phyloP scores from a whole-genome alignment of 1,140 invertebrate genomes.

The Euura saliciscinereae region DNA sequence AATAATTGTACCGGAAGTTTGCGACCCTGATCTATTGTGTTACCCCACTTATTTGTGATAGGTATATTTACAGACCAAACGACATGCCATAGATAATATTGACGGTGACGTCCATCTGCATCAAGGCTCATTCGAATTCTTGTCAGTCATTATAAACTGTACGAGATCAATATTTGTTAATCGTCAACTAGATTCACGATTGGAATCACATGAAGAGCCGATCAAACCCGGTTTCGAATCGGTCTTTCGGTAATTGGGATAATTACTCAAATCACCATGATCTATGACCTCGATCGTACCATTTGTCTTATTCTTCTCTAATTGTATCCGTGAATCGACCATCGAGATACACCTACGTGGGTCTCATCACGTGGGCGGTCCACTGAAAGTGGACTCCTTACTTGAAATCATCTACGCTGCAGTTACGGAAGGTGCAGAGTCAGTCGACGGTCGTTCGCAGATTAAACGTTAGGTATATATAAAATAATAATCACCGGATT shows the following conservation, averaged over 20 bases:
- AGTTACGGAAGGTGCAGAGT: background rate
- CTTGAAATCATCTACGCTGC: background rate
- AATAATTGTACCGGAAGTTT: background rate
- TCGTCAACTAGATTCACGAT: no score
- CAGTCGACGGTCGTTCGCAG: background rate
- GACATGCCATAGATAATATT: background rate
- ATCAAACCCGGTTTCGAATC: no score
- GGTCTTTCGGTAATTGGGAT: background rate
- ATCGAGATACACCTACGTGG: no score
- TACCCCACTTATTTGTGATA: background rate
- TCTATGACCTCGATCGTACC: background rate
- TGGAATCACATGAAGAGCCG: no score
- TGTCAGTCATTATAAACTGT: no score
- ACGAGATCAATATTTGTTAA: no score
- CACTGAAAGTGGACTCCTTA: background rate
- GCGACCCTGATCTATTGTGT: conserved; percentile 5
- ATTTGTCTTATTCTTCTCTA: background rate
- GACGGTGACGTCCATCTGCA: no score
- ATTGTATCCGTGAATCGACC: background rate
- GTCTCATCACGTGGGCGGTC: background rate
- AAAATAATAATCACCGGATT: background rate
- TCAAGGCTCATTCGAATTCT: no score
- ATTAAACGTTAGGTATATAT: background rate
- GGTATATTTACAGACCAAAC: background rate
- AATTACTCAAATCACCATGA: background rate